Conservation (phyloP, 2,888 invertebrate genomes). For the Gymnosoma rotundatum region DNA sequence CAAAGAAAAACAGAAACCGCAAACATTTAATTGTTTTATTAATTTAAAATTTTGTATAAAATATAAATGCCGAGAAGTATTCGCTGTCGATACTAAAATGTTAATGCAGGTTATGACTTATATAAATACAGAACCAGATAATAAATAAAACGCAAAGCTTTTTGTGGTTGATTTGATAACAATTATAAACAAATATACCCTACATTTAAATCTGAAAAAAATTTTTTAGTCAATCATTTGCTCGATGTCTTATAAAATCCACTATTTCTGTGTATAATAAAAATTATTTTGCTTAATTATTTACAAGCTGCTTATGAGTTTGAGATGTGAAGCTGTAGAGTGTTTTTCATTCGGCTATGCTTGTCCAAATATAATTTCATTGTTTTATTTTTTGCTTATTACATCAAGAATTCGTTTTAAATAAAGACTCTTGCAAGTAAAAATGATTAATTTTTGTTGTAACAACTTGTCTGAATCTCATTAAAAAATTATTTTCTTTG, state of each 20-base stretch:
- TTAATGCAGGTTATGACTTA: conserved; percentile 25
- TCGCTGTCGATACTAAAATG: background rate
- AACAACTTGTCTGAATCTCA: conserved; percentile 17
- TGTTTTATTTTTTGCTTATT: conserved; percentile 5
- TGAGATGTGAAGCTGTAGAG: background rate
- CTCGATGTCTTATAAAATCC: background rate
- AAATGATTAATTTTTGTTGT: conserved; percentile 38
- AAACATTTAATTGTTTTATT: background rate
- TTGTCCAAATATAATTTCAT: background rate
- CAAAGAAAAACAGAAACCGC: background rate
- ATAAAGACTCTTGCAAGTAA: conserved; percentile 5
- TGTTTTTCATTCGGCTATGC: background rate
- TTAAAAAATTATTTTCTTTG: conserved; percentile 28
- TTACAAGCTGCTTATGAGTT: background rate
- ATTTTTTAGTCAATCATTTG: background rate
- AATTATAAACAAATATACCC: conserved; percentile 1
- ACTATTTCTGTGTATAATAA: background rate
- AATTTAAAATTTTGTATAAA: background rate
- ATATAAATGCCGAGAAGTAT: background rate
- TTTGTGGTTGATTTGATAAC: conserved; percentile 9
- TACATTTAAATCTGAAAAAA: background rate
- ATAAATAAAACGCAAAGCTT: conserved; percentile 19
- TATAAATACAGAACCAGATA: conserved; percentile 1
- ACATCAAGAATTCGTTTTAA: background rate
- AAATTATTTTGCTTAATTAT: background rate